A percentile compares a stretch with the other conserved stretches of the same genome.
These are phyloP conservation scores for Microplitis mediator DNA, from an alignment of 1,140 invertebrate genomes.

Conservation along the genomic window DNA sequence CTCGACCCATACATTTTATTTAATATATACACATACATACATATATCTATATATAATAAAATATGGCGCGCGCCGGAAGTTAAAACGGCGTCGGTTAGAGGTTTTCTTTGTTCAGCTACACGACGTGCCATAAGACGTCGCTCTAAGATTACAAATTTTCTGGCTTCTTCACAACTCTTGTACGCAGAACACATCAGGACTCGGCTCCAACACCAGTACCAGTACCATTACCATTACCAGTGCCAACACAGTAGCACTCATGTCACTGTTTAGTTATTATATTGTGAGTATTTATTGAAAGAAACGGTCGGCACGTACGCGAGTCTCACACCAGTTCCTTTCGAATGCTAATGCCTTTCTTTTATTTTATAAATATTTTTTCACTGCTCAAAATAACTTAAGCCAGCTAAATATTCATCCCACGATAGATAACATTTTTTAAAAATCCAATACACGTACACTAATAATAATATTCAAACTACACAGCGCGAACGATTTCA, in stretches of 20 bases:
- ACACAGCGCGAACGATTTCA: too few relatives aligned
- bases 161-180: conserved; percentile 26
- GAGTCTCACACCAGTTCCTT: background rate
- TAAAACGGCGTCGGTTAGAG: background rate
- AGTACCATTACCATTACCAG: too few relatives aligned
- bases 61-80: conserved; percentile 20
- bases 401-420: too few relatives aligned
- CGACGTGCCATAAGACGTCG: conserved; percentile 28
- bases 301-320: conserved; percentile 1
- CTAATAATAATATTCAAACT: too few relatives aligned
- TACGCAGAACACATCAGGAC: too few relatives aligned
- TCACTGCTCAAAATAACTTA: background rate
- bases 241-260: too few relatives aligned
- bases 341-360: conserved; percentile 7
- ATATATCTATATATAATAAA: background rate
- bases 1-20: background rate
- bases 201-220: too few relatives aligned
- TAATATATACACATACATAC: background rate
- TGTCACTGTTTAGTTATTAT: too few relatives aligned
- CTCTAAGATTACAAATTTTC: conserved; percentile 39
- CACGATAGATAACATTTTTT: background rate
- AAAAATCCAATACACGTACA: too few relatives aligned
- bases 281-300: background rate
- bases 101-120: background rate
- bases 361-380: background rate